Conservation (phyloP, 2,797 vertebrate genomes). For the Pelobates cultripes region DNA sequence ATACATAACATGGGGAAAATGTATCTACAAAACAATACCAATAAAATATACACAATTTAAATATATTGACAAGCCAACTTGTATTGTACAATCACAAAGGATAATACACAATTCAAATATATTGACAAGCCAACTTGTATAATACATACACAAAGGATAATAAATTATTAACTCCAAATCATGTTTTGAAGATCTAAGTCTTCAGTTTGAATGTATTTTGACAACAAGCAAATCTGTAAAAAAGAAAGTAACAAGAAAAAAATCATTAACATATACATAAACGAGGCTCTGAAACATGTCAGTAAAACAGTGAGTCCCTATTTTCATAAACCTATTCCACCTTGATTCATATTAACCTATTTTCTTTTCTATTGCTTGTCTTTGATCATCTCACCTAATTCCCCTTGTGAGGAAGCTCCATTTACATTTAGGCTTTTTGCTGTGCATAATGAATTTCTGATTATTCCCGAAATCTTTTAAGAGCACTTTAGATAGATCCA, state of each 20-base stretch:
- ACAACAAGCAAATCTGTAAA: conserved; percentile 9
- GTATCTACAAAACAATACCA: no score
- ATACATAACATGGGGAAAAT: no score
- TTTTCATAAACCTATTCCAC: conserved; percentile 48
- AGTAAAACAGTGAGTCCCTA: conserved; percentile 33
- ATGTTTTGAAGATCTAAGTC: no score
- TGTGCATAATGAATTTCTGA: conserved; percentile 51
- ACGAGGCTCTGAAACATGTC: conserved; percentile 22
- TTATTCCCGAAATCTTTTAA: conserved; percentile 53
- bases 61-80: no score
- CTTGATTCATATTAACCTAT: conserved; percentile 55
- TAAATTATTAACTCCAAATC: no score
- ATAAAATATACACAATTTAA: no score
- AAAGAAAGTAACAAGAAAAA: conserved; percentile 13
- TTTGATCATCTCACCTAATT: conserved; percentile 52
- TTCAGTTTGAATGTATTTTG: background rate
- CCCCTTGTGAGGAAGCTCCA: conserved; percentile 45
- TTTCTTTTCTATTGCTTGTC: conserved; percentile 48
- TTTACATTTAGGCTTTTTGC: conserved; percentile 52
- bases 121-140: no score
- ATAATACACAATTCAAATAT: no score
- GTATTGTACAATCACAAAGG: no score
- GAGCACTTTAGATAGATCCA: conserved; percentile 51
- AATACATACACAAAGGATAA: no score
- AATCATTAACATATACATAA: conserved; percentile 9